These are phyloP conservation scores for Tylochromis polylepis DNA, from an alignment of 2,113 vertebrate genomes.

Conservation along the genomic window DNA sequence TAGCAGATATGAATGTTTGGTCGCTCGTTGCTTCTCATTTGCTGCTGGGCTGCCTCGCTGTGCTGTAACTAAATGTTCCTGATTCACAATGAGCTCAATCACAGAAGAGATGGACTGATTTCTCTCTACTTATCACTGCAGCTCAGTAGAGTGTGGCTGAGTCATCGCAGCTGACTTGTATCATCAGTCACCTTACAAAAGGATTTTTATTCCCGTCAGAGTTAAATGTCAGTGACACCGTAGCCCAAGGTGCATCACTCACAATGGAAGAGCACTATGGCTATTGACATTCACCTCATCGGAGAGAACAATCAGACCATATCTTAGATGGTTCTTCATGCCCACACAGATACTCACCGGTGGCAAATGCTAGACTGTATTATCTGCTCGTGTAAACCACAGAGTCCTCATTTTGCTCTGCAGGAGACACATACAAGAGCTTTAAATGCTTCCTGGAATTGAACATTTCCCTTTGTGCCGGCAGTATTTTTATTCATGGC, in stretches of 20 bases:
- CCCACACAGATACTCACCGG: not conserved
- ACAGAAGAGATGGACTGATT: not conserved
- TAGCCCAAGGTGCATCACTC: slow-evolving; percentile 21
- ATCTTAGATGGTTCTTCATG: slow-evolving; percentile 8
- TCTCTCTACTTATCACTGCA: not conserved
- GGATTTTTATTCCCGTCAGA: slow-evolving; percentile 4
- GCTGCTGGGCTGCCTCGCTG: not conserved
- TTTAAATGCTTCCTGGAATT: not conserved
- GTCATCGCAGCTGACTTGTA: not conserved
- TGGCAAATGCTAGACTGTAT: not conserved
- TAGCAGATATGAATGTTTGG: slow-evolving; percentile 1
- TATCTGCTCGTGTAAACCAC: not conserved
- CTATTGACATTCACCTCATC: slow-evolving; percentile 42
- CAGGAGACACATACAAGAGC: not conserved
- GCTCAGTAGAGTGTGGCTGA: not conserved
- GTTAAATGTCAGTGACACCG: slow-evolving; percentile 49
- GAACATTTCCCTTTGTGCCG: not conserved
- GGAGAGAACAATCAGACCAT: slow-evolving; percentile 14
- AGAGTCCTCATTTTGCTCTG: not conserved
- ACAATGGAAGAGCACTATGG: not conserved
- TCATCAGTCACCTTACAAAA: not conserved
- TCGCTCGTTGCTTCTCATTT: not conserved
- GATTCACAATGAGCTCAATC: slow-evolving; percentile 10
- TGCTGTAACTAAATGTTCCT: not conserved
- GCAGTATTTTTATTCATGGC: not conserved